These are phyloP conservation scores for Trididemnum clinides DNA, from an alignment of 23 tunicate genomes.

Conservation along the genomic window DNA sequence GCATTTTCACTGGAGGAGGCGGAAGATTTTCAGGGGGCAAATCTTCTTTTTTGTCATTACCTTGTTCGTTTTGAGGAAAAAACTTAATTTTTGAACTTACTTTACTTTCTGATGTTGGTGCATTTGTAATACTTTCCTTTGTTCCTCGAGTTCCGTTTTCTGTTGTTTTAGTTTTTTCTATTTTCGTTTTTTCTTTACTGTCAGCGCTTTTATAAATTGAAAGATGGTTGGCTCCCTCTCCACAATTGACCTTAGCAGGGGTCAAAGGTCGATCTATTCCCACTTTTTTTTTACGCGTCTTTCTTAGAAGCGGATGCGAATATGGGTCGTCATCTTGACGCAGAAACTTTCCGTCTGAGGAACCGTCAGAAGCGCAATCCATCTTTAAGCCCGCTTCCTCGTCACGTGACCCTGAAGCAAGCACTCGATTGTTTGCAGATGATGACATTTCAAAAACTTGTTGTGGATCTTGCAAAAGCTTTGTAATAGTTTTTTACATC, in stretches of 20 bases:
- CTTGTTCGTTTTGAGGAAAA: not conserved
- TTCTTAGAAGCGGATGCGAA: not conserved
- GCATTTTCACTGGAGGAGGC: not conserved
- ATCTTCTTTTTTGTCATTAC: not conserved
- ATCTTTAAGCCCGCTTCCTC: not conserved
- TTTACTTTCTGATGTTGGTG: not conserved
- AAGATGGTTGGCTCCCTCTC: not conserved
- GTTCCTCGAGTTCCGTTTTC: no score
- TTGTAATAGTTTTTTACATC: no score
- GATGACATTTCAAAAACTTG: no score
- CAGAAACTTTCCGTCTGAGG: not conserved
- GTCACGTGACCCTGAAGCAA: not conserved
- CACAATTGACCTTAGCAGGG: not conserved
- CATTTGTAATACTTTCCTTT: no score
- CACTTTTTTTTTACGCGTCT: not conserved
- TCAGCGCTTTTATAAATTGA: not conserved
- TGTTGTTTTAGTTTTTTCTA: no score
- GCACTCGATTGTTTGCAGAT: no score
- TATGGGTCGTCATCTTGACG: not conserved
- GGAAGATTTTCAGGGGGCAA: not conserved
- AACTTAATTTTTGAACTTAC: not conserved
- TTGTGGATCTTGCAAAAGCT: no score
- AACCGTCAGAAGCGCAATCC: not conserved
- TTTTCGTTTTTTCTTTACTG: not conserved
- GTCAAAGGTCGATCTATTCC: slow-evolving; percentile 35